Evolutionary conservation across 2,888 invertebrate genomes (phyloP).

Genomic region (Microctonus aethiopoides): DNA sequence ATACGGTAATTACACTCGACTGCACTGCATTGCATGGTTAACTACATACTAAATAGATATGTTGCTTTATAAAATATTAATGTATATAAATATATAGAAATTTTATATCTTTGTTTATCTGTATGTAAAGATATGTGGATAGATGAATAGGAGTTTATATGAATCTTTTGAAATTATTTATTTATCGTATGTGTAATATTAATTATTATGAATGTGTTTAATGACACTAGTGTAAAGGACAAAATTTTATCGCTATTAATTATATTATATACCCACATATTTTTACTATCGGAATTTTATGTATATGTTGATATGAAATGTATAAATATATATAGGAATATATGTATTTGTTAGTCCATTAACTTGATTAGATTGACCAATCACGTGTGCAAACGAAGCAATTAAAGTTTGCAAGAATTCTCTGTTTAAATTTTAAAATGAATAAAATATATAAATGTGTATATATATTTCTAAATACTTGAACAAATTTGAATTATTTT

Average conservation of each 20-base stretch:
- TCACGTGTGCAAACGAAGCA: conserved; percentile 15
- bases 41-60: not conserved
- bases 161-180: too few species aligned
- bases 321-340: conserved; percentile 4
- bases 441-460: not conserved
- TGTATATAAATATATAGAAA: not conserved
- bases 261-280: not conserved
- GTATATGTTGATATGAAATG: too few species aligned
- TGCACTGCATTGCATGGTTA: not conserved
- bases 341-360: conserved; percentile 33
- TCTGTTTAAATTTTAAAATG: not conserved
- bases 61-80: not conserved
- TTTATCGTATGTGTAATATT: not conserved
- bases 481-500: too few species aligned
- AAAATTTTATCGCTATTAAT: conserved; percentile 39
- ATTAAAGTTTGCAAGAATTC: conserved; percentile 1
- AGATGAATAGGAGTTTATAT: too few species aligned
- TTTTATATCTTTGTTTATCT: too few species aligned
- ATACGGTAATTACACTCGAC: conserved; percentile 29
- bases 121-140: too few species aligned
- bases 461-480: too few species aligned
- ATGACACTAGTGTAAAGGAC: conserved; percentile 24
- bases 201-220: too few species aligned
- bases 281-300: not conserved
- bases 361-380: conserved; percentile 39